These are phyloP conservation scores for Copsychus sechellarum DNA, from an alignment of 2,113 vertebrate genomes.

Conservation along the genomic window DNA sequence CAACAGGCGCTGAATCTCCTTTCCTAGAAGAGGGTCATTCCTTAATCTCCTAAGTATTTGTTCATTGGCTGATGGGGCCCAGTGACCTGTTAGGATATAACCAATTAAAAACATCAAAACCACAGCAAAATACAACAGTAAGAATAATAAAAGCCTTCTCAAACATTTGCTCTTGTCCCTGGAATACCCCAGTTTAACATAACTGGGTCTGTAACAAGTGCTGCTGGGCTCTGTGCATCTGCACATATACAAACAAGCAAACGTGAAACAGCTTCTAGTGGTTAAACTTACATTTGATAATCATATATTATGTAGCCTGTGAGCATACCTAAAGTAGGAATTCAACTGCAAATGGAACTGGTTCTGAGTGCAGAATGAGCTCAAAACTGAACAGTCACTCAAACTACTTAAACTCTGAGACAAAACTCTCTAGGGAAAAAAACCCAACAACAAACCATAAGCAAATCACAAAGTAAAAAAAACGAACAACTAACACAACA, in stretches of 20 bases:
- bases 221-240: background rate
- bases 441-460: background rate
- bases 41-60: background rate
- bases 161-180: background rate
- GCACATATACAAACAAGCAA: background rate
- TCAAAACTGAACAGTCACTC: background rate
- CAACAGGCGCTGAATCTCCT: background rate
- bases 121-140: background rate
- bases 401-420: background rate
- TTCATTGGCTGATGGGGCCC: background rate
- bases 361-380: background rate
- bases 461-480: background rate
- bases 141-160: background rate
- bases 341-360: background rate
- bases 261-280: background rate
- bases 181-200: background rate
- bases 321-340: background rate
- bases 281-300: background rate
- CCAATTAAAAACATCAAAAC: background rate
- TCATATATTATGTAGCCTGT: background rate
- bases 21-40: background rate
- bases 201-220: background rate
- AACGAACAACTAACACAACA: background rate
- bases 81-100: background rate
- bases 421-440: background rate